Conservation (phyloP, 2,888 invertebrate species). For the Phrixothrix hirtus region DNA sequence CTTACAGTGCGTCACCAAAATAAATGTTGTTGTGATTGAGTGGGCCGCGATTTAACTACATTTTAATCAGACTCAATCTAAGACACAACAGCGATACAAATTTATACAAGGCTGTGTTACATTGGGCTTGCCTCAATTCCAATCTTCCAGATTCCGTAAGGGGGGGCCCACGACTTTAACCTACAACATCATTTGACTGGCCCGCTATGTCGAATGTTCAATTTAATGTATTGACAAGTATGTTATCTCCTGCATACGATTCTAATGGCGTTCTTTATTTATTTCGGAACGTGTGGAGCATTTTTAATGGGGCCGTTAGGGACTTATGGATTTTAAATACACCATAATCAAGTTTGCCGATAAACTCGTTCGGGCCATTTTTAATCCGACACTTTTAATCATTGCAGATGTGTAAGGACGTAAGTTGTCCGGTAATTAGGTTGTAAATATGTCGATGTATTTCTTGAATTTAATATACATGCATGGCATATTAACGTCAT, state of each 20-base stretch:
- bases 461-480: conserved; percentile 10
- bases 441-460: conserved; percentile 26
- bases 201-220: conserved; percentile 50
- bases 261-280: conserved; percentile 57
- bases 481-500: conserved; percentile 6
- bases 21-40: conserved; percentile 44
- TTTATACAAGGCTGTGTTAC: conserved; percentile 56
- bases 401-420: conserved; percentile 22
- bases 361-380: conserved; percentile 35
- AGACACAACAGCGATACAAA: conserved; percentile 56
- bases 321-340: conserved; percentile 51
- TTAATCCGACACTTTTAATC: conserved; percentile 27
- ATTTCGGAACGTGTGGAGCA: conserved; percentile 51
- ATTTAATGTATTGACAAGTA: conserved; percentile 57
- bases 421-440: conserved; percentile 25
- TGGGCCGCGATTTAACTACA: conserved; percentile 55
- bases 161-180: conserved; percentile 2
- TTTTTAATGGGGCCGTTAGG: conserved; percentile 48
- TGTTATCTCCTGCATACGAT: conserved; percentile 55
- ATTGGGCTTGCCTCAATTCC: conserved; percentile 51
- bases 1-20: conserved; percentile 34
- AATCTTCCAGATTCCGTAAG: conserved; percentile 38
- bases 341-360: conserved; percentile 43
- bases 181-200: conserved; percentile 35
- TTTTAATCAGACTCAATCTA: conserved; percentile 56